Evolutionary conservation across 2,888 invertebrate species (phyloP), one percentile per base, ranked within the genome.

Genomic region (Zhuqinia jingwanae): DNA sequence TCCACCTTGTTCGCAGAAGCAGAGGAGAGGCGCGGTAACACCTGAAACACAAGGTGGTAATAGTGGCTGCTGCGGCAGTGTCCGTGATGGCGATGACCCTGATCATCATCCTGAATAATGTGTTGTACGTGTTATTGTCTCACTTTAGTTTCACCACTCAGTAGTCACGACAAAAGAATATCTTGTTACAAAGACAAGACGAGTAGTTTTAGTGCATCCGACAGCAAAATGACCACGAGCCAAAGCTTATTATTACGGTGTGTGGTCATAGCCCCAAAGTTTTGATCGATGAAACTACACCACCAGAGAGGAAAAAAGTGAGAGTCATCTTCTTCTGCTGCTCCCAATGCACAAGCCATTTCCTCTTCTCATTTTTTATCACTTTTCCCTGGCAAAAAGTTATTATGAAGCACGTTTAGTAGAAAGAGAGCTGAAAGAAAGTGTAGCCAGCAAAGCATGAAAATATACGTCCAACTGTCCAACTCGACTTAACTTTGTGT

Each of bases 391-490:
- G 30, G 17, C 17, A 17, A 22, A 8, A 36, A 65, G 30, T 65
- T 65, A 36, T 65, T 65, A 65, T 65, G 30, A 65, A 65, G 25
- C 36, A 65, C 30, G 63, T 36, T 36, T 65, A n/a, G 36, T 65
- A 65, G 17, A 65, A 17, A 36, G 17, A 36, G 36, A 17, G 63
- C 17, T 36, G 45, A 6, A 2, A 58, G 58, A 2, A 50, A 15
- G 13, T 11, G 50, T 10, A 65, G 63, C 36, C n/a, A 42, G 68
- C 25, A 68, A 68, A 68, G 68, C 68, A 60, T 65, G 68, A 42
- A 68, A 45, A 58, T 27, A 45, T 45, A 68, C 45, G 68, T 68
- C 45, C 13, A 68, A 68, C 68, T 68, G 68, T 68, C 68, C 68
- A 68, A 68, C 68, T 68, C 68, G 15, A 25, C 68, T 68, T 42